phyloP scores from a whole-genome alignment of 2,888 invertebrate genomes.

The Augochlorella aurata region DNA sequence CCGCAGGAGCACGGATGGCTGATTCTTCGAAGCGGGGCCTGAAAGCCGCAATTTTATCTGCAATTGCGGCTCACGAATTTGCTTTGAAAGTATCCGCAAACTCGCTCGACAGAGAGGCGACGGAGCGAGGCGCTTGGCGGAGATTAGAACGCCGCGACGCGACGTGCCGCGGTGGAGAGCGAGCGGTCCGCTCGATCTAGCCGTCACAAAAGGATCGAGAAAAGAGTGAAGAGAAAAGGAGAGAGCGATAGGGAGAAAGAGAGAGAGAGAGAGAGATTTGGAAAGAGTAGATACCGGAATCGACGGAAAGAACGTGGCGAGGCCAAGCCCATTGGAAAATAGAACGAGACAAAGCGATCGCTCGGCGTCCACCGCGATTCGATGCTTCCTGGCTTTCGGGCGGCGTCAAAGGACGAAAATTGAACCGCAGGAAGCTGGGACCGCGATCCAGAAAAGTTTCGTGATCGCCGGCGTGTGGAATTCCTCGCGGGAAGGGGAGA shows the following conservation, averaged over 20 bases:
- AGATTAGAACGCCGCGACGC: conserved; percentile 48
- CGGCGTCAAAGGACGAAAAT: conserved; percentile 56
- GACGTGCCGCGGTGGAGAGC: conserved; percentile 33
- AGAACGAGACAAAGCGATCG: conserved; percentile 48
- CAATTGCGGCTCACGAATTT: conserved; percentile 48
- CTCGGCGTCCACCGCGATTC: conserved; percentile 26
- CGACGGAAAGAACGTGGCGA: not conserved
- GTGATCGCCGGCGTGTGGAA: not conserved
- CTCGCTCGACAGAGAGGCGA: conserved; percentile 35
- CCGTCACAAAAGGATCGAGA: conserved; percentile 45
- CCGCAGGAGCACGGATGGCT: conserved; percentile 28
- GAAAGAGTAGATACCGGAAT: not conserved
- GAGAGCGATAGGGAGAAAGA: not conserved
- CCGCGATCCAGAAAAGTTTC: conserved; percentile 3
- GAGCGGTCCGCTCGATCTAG: conserved; percentile 46
- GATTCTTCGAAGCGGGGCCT: conserved; percentile 32
- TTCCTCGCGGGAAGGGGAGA: not conserved
- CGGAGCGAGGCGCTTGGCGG: conserved; percentile 32
- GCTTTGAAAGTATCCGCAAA: conserved; percentile 53
- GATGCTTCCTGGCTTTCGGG: conserved; percentile 44
- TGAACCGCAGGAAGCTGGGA: conserved; percentile 37
- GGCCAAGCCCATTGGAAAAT: conserved; percentile 37
- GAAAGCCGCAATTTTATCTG: conserved; percentile 51
- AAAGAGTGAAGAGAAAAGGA: not conserved
- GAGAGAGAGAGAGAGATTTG: not conserved